Percentiles rank a stretch among this genome's conserved stretches.
These are phyloP conservation scores for Samia ricini DNA, from an alignment of 1,140 invertebrate species.

Conservation along the genomic window DNA sequence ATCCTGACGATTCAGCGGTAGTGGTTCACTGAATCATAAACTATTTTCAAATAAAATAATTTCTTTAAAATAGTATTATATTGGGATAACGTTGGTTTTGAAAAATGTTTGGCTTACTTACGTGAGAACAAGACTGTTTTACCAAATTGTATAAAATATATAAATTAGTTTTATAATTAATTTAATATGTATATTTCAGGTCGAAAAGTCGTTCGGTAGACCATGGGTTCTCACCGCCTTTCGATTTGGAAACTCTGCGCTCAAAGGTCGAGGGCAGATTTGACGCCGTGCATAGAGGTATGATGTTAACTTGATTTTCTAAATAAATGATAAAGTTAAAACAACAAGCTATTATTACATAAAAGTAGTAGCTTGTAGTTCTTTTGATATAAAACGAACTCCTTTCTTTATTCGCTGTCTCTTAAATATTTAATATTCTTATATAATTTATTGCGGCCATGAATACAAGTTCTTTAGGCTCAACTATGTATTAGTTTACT, in stretches of 20 bases:
- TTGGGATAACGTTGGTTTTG: too few relatives aligned
- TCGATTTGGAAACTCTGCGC: slow-evolving; percentile 88
- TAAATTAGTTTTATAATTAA: neutral
- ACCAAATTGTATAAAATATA: neutral
- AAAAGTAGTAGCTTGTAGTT: too few relatives aligned
- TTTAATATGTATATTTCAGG: slow-evolving; percentile 78
- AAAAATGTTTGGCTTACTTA: neutral
- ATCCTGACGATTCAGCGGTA: neutral
- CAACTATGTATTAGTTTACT: too few relatives aligned
- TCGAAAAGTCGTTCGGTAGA: slow-evolving; percentile 93
- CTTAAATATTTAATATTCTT: too few relatives aligned
- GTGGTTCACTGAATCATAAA: neutral
- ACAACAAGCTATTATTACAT: neutral
- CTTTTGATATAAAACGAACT: too few relatives aligned
- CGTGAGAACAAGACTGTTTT: neutral
- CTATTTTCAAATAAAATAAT: neutral
- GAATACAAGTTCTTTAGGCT: too few relatives aligned
- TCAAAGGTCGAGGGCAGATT: slow-evolving; percentile 90
- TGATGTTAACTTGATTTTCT: neutral
- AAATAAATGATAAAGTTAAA: neutral
- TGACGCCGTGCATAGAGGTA: slow-evolving; percentile 82
- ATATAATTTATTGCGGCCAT: too few relatives aligned
- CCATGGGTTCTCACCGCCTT: slow-evolving; percentile 89
- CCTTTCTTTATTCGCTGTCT: too few relatives aligned
- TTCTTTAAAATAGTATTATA: neutral